phyloP scores from a whole-genome alignment of 2,113 vertebrate species.

The Erinaceus europaeus region DNA sequence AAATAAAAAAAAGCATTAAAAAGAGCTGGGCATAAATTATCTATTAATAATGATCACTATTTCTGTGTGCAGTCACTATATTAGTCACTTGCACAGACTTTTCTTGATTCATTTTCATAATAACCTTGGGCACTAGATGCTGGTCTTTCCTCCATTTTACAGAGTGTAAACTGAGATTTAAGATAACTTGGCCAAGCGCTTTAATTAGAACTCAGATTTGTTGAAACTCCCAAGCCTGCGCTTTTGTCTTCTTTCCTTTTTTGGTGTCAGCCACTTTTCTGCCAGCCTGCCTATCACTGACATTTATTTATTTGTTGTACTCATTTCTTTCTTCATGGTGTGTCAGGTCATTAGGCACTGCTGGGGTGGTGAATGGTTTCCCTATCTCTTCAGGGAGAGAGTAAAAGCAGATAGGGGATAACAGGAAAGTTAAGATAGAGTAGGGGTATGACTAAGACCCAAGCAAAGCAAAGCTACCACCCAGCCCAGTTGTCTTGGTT shows the following conservation, averaged over 20 bases:
- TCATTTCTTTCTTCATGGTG: neutral
- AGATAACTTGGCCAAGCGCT: neutral
- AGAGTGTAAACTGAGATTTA: neutral
- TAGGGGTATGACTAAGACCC: neutral
- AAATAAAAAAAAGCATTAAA: neutral
- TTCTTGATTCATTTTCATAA: slow-evolving; percentile 26
- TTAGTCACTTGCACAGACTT: slow-evolving; percentile 5
- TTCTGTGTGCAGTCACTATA: neutral
- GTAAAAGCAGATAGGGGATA: neutral
- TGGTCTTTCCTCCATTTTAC: neutral
- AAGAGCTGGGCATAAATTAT: neutral
- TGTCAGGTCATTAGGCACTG: neutral
- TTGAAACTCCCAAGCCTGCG: neutral
- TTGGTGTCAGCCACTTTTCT: too few species aligned
- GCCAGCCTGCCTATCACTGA: too few species aligned
- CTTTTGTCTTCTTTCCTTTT: too few species aligned
- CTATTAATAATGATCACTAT: neutral
- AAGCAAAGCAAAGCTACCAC: neutral
- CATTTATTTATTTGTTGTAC: neutral
- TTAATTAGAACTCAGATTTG: neutral
- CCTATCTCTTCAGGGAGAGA: neutral
- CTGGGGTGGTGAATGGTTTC: neutral
- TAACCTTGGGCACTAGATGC: neutral
- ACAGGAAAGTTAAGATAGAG: neutral
- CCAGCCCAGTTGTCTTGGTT: neutral